Percentiles rank a stretch among this genome's conserved stretches.
These are phyloP conservation scores for Microdon myrmicae DNA, from an alignment of 2,888 invertebrate species.

Conservation along the genomic window DNA sequence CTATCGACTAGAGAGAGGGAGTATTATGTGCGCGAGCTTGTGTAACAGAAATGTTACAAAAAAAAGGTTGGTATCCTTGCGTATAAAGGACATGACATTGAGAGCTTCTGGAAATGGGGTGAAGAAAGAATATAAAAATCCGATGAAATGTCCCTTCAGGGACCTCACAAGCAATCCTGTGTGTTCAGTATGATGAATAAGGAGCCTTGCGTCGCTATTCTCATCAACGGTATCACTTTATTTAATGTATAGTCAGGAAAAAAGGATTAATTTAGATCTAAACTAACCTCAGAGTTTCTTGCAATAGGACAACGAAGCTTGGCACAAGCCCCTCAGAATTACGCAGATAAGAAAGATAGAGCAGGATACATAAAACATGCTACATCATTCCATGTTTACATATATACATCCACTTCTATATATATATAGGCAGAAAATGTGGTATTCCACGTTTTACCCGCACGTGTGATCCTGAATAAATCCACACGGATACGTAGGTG, in stretches of 20 bases:
- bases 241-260: conserved; percentile 6
- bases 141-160: conserved; percentile 37
- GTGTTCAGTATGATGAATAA: conserved; percentile 25
- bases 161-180: conserved; percentile 23
- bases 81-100: conserved; percentile 24
- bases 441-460: too few species aligned
- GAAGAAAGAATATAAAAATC: conserved; percentile 31
- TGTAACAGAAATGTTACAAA: too few species aligned
- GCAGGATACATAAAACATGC: too few species aligned
- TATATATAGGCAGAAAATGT: too few species aligned
- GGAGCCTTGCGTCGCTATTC: conserved; percentile 17
- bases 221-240: conserved; percentile 5
- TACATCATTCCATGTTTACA: too few species aligned
- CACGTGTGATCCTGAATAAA: conserved; percentile 1
- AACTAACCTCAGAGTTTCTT: too few species aligned
- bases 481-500: not conserved
- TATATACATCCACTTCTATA: too few species aligned
- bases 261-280: conserved; percentile 36
- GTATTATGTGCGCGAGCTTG: too few species aligned
- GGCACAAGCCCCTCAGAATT: too few species aligned
- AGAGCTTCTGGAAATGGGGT: conserved; percentile 9
- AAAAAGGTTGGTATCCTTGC: conserved; percentile 11
- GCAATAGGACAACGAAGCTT: too few species aligned
- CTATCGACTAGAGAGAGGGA: too few species aligned
- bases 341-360: too few species aligned